Base-by-base conservation (phyloP, 2,797 vertebrate genomes). In the Gadopsis marmoratus region DNA sequence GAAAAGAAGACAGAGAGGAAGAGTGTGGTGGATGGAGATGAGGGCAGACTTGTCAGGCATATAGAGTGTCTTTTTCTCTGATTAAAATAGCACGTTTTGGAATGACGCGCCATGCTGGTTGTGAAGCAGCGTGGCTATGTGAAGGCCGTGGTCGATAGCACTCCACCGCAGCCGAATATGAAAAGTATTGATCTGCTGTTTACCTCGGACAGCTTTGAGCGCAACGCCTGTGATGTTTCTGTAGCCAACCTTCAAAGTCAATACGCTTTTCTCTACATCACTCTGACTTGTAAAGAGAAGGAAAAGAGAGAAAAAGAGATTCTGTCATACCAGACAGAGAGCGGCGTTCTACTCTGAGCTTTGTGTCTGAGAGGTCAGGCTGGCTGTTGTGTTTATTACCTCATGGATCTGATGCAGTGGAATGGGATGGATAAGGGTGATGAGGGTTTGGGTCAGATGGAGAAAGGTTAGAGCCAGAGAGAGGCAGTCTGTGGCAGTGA, bases 101-200 rank as follows among this genome's bases (percentile, higher is more conserved):
- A 87, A 73, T 23, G 76, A 63, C 65, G 54, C 13, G 69, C 68
- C 53, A 56, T 26, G 82, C 79, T 71, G 79, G 78, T 83, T 82
- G 84, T 73, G 88, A 90, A 86, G 90, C 84, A 17, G 54, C 16
- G 70, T 70, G 74, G 84, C 79, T 82, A 79, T 66, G 82, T 48
- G 87, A 87, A 85, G 85, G 83, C 82, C 67, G 51, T 80, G 91
- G 94, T 95, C 94, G 92, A 95, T 95, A 94, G 81, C 89, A 86
- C 93, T 94, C 86, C 83, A 86, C 87, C 83, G 33, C 85, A 56
- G 86, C 69, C 71, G 90, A 94, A 95, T 94, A 95, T 95, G 91
- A 96, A 95, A 94, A 91, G 78, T 93, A 95, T 96, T 88, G 94
- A 95, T 95, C 88, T 70, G 72, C 88, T 83, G 88, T 93, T 92